Evolutionary conservation across 2,797 vertebrate species (phyloP).

Genomic region (Hafferia zeledoni): DNA sequence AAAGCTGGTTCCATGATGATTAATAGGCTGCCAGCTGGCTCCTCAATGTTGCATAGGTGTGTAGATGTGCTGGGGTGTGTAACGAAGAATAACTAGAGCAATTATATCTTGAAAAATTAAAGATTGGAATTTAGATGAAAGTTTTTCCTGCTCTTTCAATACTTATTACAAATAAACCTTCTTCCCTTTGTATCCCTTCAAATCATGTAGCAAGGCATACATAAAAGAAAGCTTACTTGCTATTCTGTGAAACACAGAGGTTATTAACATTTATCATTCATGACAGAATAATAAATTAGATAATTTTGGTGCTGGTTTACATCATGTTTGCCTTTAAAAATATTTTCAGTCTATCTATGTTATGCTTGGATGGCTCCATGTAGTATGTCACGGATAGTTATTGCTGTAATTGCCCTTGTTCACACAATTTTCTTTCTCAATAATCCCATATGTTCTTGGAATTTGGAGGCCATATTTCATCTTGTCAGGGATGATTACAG

Average conservation of each 20-base stretch:
- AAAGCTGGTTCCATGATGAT: neutral
- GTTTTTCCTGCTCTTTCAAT: neutral
- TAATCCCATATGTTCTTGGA: conserved; percentile 61
- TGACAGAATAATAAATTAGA: conserved; percentile 51
- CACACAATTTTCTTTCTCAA: conserved; percentile 65
- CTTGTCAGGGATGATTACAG: conserved; percentile 48
- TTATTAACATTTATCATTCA: conserved; percentile 20
- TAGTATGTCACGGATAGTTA: conserved; percentile 48
- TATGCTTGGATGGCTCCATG: conserved; percentile 17
- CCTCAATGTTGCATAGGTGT: neutral
- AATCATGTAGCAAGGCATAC: neutral
- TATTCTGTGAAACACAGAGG: neutral
- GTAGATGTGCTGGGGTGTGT: neutral
- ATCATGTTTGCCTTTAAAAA: conserved; percentile 62
- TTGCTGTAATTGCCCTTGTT: conserved; percentile 66
- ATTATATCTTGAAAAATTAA: conserved; percentile 6
- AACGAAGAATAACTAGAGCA: neutral
- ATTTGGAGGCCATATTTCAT: conserved; percentile 48
- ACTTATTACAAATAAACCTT: neutral
- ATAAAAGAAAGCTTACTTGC: neutral
- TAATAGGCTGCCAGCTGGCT: neutral
- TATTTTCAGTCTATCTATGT: conserved; percentile 52
- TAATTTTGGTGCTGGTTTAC: conserved; percentile 40
- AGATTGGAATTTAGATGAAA: conserved; percentile 16
- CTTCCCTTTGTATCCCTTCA: neutral